Percentiles rank a stretch among this genome's conserved stretches.
Evolutionary conservation across 1,140 invertebrate genomes (phyloP).

Genomic region (Cyclargus thomasi): DNA sequence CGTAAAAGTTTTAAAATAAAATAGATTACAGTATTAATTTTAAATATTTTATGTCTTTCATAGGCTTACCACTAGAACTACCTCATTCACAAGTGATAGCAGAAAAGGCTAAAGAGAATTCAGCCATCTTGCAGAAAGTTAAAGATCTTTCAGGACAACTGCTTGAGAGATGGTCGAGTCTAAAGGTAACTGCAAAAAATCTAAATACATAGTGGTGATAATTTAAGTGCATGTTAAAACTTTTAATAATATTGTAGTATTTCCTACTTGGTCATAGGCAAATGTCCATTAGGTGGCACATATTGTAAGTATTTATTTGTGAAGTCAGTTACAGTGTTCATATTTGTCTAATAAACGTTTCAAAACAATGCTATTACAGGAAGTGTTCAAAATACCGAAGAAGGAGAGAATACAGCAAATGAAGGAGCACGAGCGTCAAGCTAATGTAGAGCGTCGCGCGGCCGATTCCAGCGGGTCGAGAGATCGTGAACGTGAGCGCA

Average conservation of each 20-base stretch:
- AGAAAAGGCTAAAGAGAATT: conserved; percentile 51
- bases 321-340: no score
- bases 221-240: background rate
- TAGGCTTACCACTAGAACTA: conserved; percentile 57
- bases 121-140: conserved; percentile 57
- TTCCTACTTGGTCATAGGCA: no score
- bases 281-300: no score
- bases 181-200: conserved; percentile 79
- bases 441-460: conserved; percentile 73
- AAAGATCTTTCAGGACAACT: conserved; percentile 80
- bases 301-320: no score
- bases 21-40: background rate
- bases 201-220: background rate
- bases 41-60: conserved; percentile 18
- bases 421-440: conserved; percentile 94
- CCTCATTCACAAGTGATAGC: conserved; percentile 33
- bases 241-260: no score
- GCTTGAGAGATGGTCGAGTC: conserved; percentile 83
- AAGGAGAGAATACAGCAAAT: conserved; percentile 94
- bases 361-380: conserved; percentile 45
- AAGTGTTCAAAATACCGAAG: conserved; percentile 94
- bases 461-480: conserved; percentile 60
- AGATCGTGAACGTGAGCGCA: conserved; percentile 42
- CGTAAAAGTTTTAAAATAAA: no score
- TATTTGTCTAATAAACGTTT: no score